A percentile compares a stretch with the other conserved stretches of the same genome.
phyloP scores from a whole-genome alignment of 2,888 invertebrate genomes.

The Uloborus plumipes region DNA sequence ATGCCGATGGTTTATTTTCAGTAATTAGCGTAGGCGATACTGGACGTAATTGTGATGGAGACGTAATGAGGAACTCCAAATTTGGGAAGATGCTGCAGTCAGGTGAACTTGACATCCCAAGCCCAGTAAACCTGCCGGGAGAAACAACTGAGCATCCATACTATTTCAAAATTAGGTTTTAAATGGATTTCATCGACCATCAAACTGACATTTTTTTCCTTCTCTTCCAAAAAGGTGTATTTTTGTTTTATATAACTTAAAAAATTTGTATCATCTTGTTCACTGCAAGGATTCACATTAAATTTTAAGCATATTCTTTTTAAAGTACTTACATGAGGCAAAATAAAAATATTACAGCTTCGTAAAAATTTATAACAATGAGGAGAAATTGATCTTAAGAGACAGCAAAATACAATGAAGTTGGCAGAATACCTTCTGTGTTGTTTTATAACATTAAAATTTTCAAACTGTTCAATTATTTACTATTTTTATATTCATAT shows the following conservation, averaged over 20 bases:
- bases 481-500: too few species aligned
- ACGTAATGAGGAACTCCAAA: not conserved
- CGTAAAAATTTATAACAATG: not conserved
- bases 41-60: not conserved
- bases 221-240: not conserved
- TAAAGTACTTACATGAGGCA: conserved; percentile 12
- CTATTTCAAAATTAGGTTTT: not conserved
- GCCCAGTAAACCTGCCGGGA: not conserved
- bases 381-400: conserved; percentile 3
- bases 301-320: conserved; percentile 7
- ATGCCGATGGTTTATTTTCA: not conserved
- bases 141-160: not conserved
- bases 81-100: not conserved
- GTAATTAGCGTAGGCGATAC: not conserved
- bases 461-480: too few species aligned
- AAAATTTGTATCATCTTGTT: conserved; percentile 9
- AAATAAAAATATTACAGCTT: conserved; percentile 2
- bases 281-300: not conserved
- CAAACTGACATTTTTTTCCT: conserved; percentile 11
- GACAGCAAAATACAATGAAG: not conserved
- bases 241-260: conserved; percentile 16
- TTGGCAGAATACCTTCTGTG: not conserved
- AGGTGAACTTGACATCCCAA: not conserved
- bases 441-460: too few species aligned
- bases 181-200: conserved; percentile 34